Base-by-base conservation (phyloP, 2,797 vertebrate species). In the Liasis olivaceus region DNA sequence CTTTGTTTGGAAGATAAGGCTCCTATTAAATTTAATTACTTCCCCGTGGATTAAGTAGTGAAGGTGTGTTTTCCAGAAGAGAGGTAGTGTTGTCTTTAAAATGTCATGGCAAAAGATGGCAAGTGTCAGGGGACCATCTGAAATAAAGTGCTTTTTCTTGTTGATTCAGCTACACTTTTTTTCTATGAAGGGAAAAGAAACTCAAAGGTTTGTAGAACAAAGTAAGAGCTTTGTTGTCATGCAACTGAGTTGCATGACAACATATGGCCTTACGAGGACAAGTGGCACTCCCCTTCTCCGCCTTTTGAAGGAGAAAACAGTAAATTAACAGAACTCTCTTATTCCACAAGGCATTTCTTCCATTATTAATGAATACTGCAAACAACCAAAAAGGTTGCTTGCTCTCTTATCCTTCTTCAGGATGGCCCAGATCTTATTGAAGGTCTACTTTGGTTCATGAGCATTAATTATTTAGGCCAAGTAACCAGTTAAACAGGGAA, bases 11-110 rank as follows among this genome's bases (percentile, higher is more conserved):
- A 63, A 94, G 42, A 59, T 47, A 60, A 2, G 0, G 36, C 26
- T 87, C 31, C n/a, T 22, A 20, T 89, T 89, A n/a, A 42, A 86
- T 91, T 92, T 92, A 95, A 95, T 96, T 90, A 36, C 88, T 93
- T 91, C 60, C 31, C 91, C n/a, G n/a, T 22, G 91, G 88, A 17
- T 90, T 1, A 89, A 1, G 31, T 94, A 92, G 31, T 17, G 20
- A 87, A 91, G 88, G 14, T 69, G 64, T 93, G 1, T 42, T 90
- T 88, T 60, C 0, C 86, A 63, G 28, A 56, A 4, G 47, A 62
- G 84, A 66, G 36, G 36, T 42, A 54, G 4, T 5, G 17, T 64
- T 28, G 31, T 63, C 2, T 14, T 64, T 56, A 13, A 2, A 91
- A 60, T n/a, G 5, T 2, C 20, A 15, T 36, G 59, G 36, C 24